Conservation (phyloP, 2,113 vertebrate genomes). For the Oryzias javanicus region DNA sequence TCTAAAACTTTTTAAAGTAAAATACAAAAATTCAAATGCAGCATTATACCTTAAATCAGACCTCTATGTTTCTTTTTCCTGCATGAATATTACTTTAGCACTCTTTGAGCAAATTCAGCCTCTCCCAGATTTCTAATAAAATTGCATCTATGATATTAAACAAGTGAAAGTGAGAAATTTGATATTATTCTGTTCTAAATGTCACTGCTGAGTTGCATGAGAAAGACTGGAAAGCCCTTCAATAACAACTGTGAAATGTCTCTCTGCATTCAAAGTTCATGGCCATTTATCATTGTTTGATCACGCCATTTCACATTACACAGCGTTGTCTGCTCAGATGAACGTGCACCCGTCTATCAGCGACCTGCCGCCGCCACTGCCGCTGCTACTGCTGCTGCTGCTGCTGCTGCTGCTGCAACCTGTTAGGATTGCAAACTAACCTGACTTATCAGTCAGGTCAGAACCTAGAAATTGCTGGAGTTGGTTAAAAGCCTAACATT, state of each 20-base stretch:
- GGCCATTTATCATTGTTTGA: conserved; percentile 73
- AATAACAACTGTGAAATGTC: conserved; percentile 71
- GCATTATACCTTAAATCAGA: conserved; percentile 42
- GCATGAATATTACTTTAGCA: conserved; percentile 52
- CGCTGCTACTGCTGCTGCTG: no score
- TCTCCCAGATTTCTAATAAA: conserved; percentile 65
- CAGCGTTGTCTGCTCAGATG: conserved; percentile 44
- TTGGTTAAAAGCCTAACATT: no score
- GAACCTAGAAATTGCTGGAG: conserved; percentile 2
- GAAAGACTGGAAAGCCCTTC: conserved; percentile 54
- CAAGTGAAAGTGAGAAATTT: conserved; percentile 72
- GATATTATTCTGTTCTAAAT: conserved; percentile 77
- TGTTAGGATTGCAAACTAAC: conserved; percentile 26
- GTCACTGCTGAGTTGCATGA: conserved; percentile 73
- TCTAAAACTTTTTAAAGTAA: neutral
- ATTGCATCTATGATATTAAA: conserved; percentile 61
- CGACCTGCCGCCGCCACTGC: neutral
- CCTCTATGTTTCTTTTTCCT: conserved; percentile 29
- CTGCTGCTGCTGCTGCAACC: conserved; percentile 7
- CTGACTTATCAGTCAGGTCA: conserved; percentile 10
- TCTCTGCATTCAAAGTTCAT: conserved; percentile 75
- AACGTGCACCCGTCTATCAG: conserved; percentile 32
- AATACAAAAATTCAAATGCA: conserved; percentile 10
- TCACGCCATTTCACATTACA: conserved; percentile 62
- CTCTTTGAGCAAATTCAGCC: conserved; percentile 56